Percentiles rank a stretch among this genome's conserved stretches.
Conservation (phyloP, 2,888 invertebrate genomes). For the Hydrotaea cyrtoneurina region DNA sequence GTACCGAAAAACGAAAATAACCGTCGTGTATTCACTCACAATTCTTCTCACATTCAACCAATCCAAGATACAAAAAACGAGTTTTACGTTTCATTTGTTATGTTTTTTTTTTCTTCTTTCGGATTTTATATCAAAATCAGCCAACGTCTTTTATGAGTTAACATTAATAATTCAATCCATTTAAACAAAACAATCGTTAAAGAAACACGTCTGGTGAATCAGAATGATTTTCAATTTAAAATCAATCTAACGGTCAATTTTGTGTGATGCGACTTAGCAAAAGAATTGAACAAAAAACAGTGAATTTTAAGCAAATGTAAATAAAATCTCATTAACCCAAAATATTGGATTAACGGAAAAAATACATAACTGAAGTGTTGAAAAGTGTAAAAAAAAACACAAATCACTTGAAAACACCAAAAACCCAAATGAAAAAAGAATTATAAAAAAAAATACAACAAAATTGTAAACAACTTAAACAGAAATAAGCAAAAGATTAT, state of each 20-base stretch:
- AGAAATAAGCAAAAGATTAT: no score
- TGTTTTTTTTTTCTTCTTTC: neutral
- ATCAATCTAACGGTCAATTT: neutral
- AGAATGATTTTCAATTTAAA: neutral
- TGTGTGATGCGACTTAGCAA: neutral
- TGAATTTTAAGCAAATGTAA: neutral
- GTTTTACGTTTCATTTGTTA: conserved; percentile 49
- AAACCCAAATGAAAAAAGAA: neutral
- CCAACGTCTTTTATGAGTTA: neutral
- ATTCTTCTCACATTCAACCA: conserved; percentile 37
- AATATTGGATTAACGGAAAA: neutral
- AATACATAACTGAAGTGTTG: neutral
- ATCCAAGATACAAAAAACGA: conserved; percentile 44
- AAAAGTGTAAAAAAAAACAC: no score
- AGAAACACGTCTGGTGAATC: neutral
- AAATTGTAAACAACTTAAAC: no score
- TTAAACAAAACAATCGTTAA: neutral
- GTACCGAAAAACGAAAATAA: conserved; percentile 63
- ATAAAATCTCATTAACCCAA: neutral
- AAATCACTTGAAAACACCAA: no score
- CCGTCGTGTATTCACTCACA: conserved; percentile 40
- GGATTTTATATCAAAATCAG: neutral
- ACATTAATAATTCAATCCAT: neutral
- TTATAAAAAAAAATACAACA: neutral
- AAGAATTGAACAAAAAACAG: neutral